Evolutionary conservation across 2,888 invertebrate genomes (phyloP).

Genomic region (Germaria angustata): DNA sequence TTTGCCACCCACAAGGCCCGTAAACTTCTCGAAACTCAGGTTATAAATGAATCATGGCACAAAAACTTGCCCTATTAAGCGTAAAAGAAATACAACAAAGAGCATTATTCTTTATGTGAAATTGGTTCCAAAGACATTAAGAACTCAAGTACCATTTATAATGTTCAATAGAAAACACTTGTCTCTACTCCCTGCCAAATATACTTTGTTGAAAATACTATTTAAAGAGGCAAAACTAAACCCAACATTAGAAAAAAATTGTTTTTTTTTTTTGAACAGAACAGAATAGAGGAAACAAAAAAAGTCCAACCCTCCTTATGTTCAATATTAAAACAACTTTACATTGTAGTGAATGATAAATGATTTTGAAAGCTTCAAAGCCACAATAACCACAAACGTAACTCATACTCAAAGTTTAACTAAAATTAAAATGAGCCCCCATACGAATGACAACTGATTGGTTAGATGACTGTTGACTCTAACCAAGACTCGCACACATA

Average conservation of each 20-base stretch:
- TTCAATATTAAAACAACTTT: conserved; percentile 9
- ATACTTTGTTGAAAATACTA: conserved; percentile 12
- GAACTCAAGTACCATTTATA: conserved; percentile 26
- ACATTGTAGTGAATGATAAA: conserved; percentile 56
- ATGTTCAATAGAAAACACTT: not conserved
- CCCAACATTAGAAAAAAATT: not conserved
- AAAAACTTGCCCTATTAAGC: too few relatives aligned
- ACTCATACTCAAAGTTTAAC: conserved; percentile 32
- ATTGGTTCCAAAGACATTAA: not conserved
- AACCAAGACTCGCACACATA: not conserved
- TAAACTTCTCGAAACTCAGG: too few relatives aligned
- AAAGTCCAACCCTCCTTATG: not conserved
- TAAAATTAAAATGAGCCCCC: conserved; percentile 17
- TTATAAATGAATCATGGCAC: too few relatives aligned
- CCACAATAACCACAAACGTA: conserved; percentile 59
- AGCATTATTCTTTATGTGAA: not conserved
- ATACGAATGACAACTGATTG: conserved; percentile 44
- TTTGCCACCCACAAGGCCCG: too few relatives aligned
- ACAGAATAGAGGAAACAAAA: not conserved
- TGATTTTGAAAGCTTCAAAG: conserved; percentile 50
- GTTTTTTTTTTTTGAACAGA: not conserved
- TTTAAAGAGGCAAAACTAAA: conserved; percentile 7
- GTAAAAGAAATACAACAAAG: too few relatives aligned
- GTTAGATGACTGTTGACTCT: conserved; percentile 11
- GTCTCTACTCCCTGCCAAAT: not conserved